Evolutionary conservation across 2,113 vertebrate species (phyloP).

Genomic region (Malurus melanocephalus): DNA sequence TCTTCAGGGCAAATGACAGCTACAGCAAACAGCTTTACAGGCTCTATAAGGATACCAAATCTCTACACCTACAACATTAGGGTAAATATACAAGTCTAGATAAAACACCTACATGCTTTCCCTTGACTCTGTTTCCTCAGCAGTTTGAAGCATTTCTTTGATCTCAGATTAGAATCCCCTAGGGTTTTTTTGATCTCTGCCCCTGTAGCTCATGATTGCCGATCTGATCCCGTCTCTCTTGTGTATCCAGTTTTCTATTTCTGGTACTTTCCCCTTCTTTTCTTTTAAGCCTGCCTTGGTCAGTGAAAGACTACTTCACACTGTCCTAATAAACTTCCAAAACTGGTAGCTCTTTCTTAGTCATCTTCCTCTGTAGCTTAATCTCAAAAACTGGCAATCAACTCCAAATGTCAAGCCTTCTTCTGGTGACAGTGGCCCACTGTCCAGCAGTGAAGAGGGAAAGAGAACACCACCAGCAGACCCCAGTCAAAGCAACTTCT

Average conservation of each 20-base stretch:
- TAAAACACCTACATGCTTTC: slow-evolving; percentile 42
- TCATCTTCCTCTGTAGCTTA: not conserved
- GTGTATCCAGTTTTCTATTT: slow-evolving; percentile 34
- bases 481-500: not conserved
- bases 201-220: slow-evolving; percentile 15
- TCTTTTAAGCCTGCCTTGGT: not conserved
- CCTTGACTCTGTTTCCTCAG: slow-evolving; percentile 39
- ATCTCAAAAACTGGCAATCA: not conserved
- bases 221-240: not conserved
- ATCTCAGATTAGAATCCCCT: slow-evolving; percentile 39
- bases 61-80: not conserved
- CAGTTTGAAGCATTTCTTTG: slow-evolving; percentile 38
- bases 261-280: not conserved
- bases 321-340: not conserved
- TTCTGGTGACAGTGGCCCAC: not conserved
- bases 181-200: slow-evolving; percentile 23
- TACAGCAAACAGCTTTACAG: not conserved
- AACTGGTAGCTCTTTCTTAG: not conserved
- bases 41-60: not conserved
- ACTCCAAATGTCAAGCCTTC: not conserved
- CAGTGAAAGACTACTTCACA: not conserved
- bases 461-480: not conserved
- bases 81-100: slow-evolving; percentile 2
- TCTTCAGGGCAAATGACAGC: not conserved
- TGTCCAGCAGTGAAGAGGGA: not conserved